Base-by-base conservation (phyloP, 2,113 vertebrate species). In the Hemiscyllium ocellatum region DNA sequence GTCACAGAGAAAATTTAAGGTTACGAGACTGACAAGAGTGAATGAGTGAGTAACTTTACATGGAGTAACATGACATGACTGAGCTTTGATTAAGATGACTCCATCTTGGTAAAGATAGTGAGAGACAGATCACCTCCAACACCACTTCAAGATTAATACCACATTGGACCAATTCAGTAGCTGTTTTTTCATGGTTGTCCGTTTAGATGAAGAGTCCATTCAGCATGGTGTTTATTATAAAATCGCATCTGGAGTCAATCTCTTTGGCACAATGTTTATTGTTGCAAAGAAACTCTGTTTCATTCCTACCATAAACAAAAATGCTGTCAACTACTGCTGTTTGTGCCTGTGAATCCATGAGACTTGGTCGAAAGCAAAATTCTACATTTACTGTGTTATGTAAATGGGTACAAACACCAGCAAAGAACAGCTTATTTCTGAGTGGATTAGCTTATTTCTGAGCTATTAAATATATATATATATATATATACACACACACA, bases 201-300 rank as follows among this genome's bases (percentile, higher is more conserved):
- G 86, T 26, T 89, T 29, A 89, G 50, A 89, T 56, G 52, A 89
- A 29, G 86, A 89, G 86, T 89, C 24, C 50, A 29, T 29, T 89
- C 86, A 89, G 50, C 56, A 61, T 89, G 86, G 86, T 89, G 8
- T 89, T 89, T 89, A 61, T 89, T 56, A 89, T 56, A 89, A 89
- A 50, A 56, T 61, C 22, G 47, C 86, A 89, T 89, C 52, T 89
- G 86, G 50, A 89, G 20, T 89, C 50, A 56, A 56, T 89, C 52
- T 56, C 22, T 89, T 15, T 89, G 86, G 86, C 42, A 89, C 22
- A 52, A 12, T 89, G 86, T 89, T 89, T 89, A 89, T 24, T 89
- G 86, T 89, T 89, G 13, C 50, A 56, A 56, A 33, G 29, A 89
- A 61, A 4, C 50, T 29, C 20, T 56, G 86, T 89, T 50, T 89